Evolutionary conservation across 2,888 invertebrate genomes (phyloP).

Genomic region (Serrognathus titanus): DNA sequence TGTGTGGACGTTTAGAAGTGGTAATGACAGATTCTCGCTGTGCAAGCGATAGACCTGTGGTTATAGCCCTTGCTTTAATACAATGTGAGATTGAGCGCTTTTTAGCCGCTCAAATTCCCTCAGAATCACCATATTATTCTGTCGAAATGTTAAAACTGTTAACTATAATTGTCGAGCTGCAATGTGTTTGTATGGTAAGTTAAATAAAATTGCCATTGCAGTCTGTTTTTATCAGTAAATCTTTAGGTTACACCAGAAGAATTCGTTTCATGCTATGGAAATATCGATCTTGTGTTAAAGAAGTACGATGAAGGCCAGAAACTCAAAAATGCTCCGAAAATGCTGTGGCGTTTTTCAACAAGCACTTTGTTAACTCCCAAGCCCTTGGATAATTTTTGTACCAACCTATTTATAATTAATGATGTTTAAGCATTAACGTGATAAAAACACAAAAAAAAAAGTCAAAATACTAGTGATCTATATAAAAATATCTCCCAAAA

Average conservation of each 20-base stretch:
- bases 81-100: conserved; percentile 63
- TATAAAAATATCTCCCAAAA: conserved; percentile 15
- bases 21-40: conserved; percentile 72
- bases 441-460: conserved; percentile 19
- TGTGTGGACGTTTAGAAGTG: conserved; percentile 70
- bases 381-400: conserved; percentile 28
- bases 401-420: conserved; percentile 26
- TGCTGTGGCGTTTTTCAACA: conserved; percentile 74
- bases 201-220: not conserved
- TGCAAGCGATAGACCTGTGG: conserved; percentile 69
- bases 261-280: conserved; percentile 59
- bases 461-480: conserved; percentile 10
- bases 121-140: conserved; percentile 34
- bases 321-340: conserved; percentile 66
- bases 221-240: not conserved
- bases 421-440: conserved; percentile 20
- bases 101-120: conserved; percentile 30
- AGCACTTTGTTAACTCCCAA: conserved; percentile 57
- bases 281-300: conserved; percentile 62
- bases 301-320: conserved; percentile 71
- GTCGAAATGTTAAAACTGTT: conserved; percentile 60
- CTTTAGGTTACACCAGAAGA: conserved; percentile 65
- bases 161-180: conserved; percentile 69
- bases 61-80: conserved; percentile 74
- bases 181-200: conserved; percentile 68